A percentile compares a stretch with the other conserved stretches of the same genome.
phyloP scores from a whole-genome alignment of 2,888 invertebrate species.

The Drosophila yooni region DNA sequence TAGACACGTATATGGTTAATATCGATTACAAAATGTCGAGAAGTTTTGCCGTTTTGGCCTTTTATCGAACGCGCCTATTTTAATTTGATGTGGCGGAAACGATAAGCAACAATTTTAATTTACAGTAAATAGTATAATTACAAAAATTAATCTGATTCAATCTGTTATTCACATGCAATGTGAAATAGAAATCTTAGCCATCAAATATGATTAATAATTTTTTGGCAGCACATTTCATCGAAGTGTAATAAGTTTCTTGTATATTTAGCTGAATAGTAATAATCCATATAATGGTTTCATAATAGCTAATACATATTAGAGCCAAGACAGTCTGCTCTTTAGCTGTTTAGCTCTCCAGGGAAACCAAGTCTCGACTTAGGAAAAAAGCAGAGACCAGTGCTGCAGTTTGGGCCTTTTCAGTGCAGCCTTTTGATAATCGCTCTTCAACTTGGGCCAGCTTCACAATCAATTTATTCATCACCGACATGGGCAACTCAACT shows the following conservation, averaged over 20 bases:
- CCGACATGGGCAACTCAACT: conserved; percentile 95
- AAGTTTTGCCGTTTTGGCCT: neutral
- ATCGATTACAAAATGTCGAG: conserved; percentile 3
- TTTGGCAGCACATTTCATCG: neutral
- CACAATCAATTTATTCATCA: conserved; percentile 91
- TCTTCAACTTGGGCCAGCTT: conserved; percentile 96
- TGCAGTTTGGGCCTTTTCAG: conserved; percentile 95
- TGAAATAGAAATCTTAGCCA: neutral
- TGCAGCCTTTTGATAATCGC: conserved; percentile 93
- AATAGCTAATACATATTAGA: neutral
- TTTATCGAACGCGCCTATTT: neutral
- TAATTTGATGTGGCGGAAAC: neutral
- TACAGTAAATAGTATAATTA: neutral
- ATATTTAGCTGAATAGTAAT: neutral
- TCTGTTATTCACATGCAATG: neutral
- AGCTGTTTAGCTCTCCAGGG: conserved; percentile 73
- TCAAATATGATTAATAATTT: neutral
- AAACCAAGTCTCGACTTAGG: conserved; percentile 87
- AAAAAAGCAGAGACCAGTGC: conserved; percentile 96
- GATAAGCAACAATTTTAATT: neutral
- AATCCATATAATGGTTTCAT: conserved; percentile 4
- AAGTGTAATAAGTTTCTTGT: neutral
- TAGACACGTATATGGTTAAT: neutral
- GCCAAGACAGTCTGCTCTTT: neutral
- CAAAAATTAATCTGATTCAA: neutral